A percentile compares a stretch with the other conserved stretches of the same genome.
Evolutionary conservation across 2,888 invertebrate genomes (phyloP).

Genomic region (Apoderus coryli): DNA sequence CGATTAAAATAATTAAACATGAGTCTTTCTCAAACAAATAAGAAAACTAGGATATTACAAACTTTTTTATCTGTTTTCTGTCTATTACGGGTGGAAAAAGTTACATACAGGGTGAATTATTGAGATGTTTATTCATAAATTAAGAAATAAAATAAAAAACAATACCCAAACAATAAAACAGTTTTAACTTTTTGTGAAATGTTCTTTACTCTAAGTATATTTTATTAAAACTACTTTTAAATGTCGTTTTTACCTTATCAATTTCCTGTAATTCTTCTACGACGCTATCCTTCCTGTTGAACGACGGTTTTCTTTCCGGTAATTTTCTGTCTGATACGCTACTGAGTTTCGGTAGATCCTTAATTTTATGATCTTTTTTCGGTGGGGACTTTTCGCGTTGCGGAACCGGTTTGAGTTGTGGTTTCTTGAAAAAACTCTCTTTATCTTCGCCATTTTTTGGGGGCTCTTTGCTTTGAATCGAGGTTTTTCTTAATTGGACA

Average conservation of each 20-base stretch:
- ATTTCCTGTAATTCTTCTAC: slow-evolving; percentile 22
- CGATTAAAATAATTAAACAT: no score
- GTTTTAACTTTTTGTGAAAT: no score
- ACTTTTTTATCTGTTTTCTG: no score
- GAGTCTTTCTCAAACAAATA: no score
- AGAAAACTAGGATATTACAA: no score
- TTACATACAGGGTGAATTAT: no score
- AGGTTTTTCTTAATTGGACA: slow-evolving; percentile 25
- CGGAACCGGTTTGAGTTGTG: slow-evolving; percentile 29
- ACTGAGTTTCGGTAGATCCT: slow-evolving; percentile 24
- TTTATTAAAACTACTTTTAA: no score
- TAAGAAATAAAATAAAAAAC: no score
- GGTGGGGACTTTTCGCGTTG: slow-evolving; percentile 27
- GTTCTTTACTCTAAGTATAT: no score
- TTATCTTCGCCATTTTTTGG: slow-evolving; percentile 29
- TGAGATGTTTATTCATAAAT: no score
- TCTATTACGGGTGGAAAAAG: no score
- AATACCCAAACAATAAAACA: no score
- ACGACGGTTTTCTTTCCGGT: slow-evolving; percentile 19
- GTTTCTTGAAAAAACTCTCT: slow-evolving; percentile 28
- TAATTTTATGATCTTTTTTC: slow-evolving; percentile 27
- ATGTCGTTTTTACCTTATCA: slow-evolving; percentile 21
- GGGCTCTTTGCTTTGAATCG: slow-evolving; percentile 23
- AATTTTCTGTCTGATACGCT: slow-evolving; percentile 29
- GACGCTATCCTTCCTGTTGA: slow-evolving; percentile 16